Percentiles rank a stretch among this genome's conserved stretches.
Conservation (phyloP, 2,797 vertebrate genomes). For the Ambastaia sidthimunki region DNA sequence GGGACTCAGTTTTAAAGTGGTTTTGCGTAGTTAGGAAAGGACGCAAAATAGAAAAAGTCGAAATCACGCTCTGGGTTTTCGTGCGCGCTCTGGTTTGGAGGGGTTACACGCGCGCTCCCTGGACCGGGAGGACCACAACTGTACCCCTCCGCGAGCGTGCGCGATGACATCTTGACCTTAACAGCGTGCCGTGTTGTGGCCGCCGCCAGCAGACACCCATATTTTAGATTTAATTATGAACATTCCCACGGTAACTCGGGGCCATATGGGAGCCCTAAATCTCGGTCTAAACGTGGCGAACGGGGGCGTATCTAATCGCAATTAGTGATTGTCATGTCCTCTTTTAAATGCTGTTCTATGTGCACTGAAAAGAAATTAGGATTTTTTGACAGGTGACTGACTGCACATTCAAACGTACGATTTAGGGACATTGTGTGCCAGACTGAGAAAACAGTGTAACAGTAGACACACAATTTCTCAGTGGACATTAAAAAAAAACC, state of each 20-base stretch:
- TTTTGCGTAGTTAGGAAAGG: background rate
- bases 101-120: slow-evolving; percentile 26
- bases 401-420: slow-evolving; percentile 43
- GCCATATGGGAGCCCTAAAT: slow-evolving; percentile 79
- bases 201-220: slow-evolving; percentile 77
- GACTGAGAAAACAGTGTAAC: slow-evolving; percentile 20
- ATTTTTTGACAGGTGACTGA: slow-evolving; percentile 63
- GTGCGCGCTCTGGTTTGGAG: background rate
- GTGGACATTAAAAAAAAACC: background rate
- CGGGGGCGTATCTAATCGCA: slow-evolving; percentile 80
- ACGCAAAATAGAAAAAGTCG: background rate
- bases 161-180: slow-evolving; percentile 79
- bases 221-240: slow-evolving; percentile 80
- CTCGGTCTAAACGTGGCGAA: slow-evolving; percentile 79
- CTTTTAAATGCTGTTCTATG: slow-evolving; percentile 67
- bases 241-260: slow-evolving; percentile 81
- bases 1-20: too few relatives aligned
- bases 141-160: slow-evolving; percentile 39
- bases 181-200: slow-evolving; percentile 77
- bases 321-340: slow-evolving; percentile 81
- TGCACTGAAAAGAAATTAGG: slow-evolving; percentile 56
- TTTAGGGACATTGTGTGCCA: slow-evolving; percentile 35
- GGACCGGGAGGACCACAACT: slow-evolving; percentile 25
- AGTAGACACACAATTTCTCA: background rate
- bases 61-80: background rate